These are phyloP conservation scores for Chunga burmeisteri DNA, from an alignment of 2,113 vertebrate species.

Conservation along the genomic window DNA sequence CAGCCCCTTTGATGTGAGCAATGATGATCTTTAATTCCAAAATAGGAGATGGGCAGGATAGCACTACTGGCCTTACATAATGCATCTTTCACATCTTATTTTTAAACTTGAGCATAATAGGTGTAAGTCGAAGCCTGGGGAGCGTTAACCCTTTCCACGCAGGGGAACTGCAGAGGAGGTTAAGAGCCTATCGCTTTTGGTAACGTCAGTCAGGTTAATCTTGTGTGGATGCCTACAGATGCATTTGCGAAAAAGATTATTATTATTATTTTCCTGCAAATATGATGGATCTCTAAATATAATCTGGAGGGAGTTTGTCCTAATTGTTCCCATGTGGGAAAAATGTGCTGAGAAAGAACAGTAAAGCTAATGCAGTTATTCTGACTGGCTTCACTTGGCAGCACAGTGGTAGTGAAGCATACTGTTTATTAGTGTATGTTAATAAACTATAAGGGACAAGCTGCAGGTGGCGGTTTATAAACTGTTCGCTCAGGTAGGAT, in stretches of 20 bases:
- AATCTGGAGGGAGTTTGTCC: constrained; percentile 75
- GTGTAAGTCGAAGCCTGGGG: constrained; percentile 49
- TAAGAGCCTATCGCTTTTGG: background rate
- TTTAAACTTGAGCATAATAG: constrained; percentile 77
- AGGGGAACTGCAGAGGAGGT: background rate
- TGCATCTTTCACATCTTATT: constrained; percentile 79
- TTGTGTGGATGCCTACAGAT: background rate
- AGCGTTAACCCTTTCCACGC: constrained; percentile 19
- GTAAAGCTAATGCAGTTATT: constrained; percentile 61
- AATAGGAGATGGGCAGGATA: constrained; percentile 80
- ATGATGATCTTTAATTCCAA: constrained; percentile 85
- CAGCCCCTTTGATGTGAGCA: constrained; percentile 87
- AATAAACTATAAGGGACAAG: constrained; percentile 70
- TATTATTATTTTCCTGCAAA: constrained; percentile 51
- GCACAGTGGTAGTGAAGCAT: constrained; percentile 44
- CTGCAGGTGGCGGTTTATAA: constrained; percentile 41
- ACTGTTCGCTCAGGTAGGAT: constrained; percentile 56
- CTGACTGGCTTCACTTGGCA: constrained; percentile 55
- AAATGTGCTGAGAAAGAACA: constrained; percentile 72
- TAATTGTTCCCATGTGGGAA: constrained; percentile 78
- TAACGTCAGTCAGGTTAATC: background rate
- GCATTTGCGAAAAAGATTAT: background rate
- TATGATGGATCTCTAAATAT: constrained; percentile 70
- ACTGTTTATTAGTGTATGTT: constrained; percentile 74
- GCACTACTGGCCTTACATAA: constrained; percentile 74